Evolutionary conservation across 2,797 vertebrate species (phyloP).

Genomic region (Notamacropus eugenii): DNA sequence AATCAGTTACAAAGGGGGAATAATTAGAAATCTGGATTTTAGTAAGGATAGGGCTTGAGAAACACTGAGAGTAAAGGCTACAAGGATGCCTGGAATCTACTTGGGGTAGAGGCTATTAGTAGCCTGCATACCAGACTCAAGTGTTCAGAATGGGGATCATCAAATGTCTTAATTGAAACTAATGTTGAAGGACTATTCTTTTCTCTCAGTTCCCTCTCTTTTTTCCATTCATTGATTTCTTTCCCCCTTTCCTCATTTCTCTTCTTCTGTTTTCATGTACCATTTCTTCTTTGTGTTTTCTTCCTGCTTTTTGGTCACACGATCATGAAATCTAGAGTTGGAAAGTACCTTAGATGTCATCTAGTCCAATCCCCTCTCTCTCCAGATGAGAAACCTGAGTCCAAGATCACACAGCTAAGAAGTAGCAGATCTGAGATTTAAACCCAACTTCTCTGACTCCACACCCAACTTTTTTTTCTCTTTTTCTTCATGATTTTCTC

Average conservation of each 20-base stretch:
- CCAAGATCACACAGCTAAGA: not conserved
- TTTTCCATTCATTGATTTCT: not conserved
- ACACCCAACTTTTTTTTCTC: not conserved
- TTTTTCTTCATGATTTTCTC: not conserved
- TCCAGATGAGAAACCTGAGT: not conserved
- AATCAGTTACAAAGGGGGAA: not conserved
- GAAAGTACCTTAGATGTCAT: not conserved
- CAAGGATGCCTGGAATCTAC: not conserved
- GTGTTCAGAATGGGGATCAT: not conserved
- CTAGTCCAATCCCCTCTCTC: not conserved
- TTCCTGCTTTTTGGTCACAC: not conserved
- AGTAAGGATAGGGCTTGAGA: not conserved
- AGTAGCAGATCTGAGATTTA: not conserved
- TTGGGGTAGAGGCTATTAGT: not conserved
- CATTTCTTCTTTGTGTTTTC: constrained; percentile 5
- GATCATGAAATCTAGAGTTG: not conserved
- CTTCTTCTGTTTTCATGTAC: not conserved
- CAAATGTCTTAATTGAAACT: not conserved
- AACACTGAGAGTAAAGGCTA: not conserved
- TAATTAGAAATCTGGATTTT: not conserved
- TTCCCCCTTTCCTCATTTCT: not conserved
- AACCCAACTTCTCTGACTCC: not conserved
- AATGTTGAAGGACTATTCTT: not conserved
- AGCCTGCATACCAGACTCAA: not conserved
- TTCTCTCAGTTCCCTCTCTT: not conserved